Conservation (phyloP, 1,140 invertebrate genomes). For the Meteorus sp. region DNA sequence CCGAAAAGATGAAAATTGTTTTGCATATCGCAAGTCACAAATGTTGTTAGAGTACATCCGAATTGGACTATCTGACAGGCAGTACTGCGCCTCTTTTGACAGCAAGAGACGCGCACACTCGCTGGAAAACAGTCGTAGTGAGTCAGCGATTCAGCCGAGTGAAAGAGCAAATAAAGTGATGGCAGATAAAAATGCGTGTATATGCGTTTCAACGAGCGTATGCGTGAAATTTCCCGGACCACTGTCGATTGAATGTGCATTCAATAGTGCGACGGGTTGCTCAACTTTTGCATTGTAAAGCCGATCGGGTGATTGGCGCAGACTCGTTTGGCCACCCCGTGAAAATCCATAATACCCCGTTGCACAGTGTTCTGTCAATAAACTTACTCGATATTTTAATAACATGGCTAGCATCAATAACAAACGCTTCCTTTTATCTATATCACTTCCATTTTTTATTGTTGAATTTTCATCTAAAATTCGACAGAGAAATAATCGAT, state of each 20-base stretch:
- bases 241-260: too few relatives aligned
- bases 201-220: too few relatives aligned
- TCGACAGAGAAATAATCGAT: too few relatives aligned
- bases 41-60: constrained; percentile 19
- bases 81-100: constrained; percentile 18
- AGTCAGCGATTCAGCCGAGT: not conserved
- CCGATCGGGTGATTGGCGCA: constrained; percentile 8
- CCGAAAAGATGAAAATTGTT: too few relatives aligned
- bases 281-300: not conserved
- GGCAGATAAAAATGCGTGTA: not conserved
- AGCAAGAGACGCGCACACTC: constrained; percentile 14
- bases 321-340: not conserved
- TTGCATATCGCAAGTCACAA: too few relatives aligned
- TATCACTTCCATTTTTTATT: too few relatives aligned
- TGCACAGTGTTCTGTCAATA: not conserved
- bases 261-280: too few relatives aligned
- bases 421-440: too few relatives aligned
- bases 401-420: too few relatives aligned
- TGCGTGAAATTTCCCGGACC: too few relatives aligned
- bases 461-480: too few relatives aligned
- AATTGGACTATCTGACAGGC: constrained; percentile 20
- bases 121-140: constrained; percentile 6
- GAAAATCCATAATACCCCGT: constrained; percentile 16
- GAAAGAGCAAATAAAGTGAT: not conserved
- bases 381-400: too few relatives aligned